Evolutionary conservation across 2,797 vertebrate species (phyloP).

Genomic region (Gambusia yucatana): DNA sequence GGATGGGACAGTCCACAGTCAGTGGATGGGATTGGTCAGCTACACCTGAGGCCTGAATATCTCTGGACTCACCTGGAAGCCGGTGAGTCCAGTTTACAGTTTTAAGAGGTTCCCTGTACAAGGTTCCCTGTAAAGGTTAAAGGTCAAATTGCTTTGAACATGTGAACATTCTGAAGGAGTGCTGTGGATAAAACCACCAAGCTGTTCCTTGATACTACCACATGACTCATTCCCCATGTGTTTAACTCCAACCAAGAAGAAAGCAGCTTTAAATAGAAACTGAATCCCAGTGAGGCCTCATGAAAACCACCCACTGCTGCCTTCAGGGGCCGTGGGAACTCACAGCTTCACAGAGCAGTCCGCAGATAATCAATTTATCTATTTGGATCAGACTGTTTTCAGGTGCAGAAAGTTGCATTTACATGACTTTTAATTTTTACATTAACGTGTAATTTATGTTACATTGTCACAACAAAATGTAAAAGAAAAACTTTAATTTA

Average conservation of each 20-base stretch:
- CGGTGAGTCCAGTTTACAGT: no score
- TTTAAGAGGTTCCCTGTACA: neutral
- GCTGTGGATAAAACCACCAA: neutral
- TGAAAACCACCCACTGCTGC: constrained; percentile 20
- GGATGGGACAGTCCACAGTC: no score
- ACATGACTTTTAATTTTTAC: neutral
- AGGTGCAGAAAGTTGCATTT: neutral
- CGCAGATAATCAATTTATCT: neutral
- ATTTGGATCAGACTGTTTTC: neutral
- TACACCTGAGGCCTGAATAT: no score
- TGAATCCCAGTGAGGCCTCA: neutral
- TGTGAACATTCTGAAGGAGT: neutral
- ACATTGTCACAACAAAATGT: neutral
- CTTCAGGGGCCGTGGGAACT: constrained; percentile 10
- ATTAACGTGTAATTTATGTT: neutral
- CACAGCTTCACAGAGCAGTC: neutral
- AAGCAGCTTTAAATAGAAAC: constrained; percentile 40
- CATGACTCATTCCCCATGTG: neutral
- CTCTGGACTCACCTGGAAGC: no score
- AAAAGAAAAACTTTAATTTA: neutral
- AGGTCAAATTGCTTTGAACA: neutral
- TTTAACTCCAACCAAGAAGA: neutral
- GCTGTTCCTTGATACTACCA: neutral
- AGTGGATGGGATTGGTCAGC: no score
- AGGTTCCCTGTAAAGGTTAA: neutral